These are phyloP conservation scores for Caenorhabditis panamensis DNA, from an alignment of 2,888 invertebrate genomes.

Conservation along the genomic window DNA sequence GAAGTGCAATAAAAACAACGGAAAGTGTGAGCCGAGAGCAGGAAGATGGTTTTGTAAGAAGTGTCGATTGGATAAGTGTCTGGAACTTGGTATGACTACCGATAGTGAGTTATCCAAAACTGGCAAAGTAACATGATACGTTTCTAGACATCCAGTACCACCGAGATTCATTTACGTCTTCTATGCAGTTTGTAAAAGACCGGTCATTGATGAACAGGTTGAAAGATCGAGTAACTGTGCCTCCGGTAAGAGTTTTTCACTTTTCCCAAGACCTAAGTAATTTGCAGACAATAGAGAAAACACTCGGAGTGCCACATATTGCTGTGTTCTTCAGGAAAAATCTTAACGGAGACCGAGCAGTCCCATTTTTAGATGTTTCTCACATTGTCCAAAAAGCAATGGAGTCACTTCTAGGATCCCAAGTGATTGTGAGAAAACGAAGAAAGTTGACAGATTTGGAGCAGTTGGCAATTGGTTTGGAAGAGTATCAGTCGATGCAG, in stretches of 20 bases:
- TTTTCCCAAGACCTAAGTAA: not conserved
- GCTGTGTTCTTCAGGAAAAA: not conserved
- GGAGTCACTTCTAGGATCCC: not conserved
- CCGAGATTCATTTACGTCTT: conserved; percentile 30
- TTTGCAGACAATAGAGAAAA: conserved; percentile 35
- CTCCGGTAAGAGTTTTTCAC: conserved; percentile 13
- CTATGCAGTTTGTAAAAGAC: not conserved
- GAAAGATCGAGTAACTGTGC: conserved; percentile 19
- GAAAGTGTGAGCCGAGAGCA: conserved; percentile 9
- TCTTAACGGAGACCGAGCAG: not conserved
- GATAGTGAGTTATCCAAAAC: not conserved
- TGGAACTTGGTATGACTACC: conserved; percentile 23
- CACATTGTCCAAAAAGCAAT: conserved; percentile 15
- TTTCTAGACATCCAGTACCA: conserved; percentile 42
- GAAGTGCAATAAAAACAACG: conserved; percentile 3
- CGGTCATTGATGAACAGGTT: not conserved
- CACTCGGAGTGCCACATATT: conserved; percentile 12
- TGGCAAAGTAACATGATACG: not conserved
- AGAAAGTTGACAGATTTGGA: conserved; percentile 12
- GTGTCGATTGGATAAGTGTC: conserved; percentile 8
- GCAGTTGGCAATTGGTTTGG: conserved; percentile 16
- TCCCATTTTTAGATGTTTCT: conserved; percentile 16
- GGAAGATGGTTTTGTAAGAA: conserved; percentile 36
- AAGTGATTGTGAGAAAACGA: not conserved
- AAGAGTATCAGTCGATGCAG: conserved; percentile 6